phyloP scores from a whole-genome alignment of 2,797 vertebrate species.

The Lerista edwardsae region DNA sequence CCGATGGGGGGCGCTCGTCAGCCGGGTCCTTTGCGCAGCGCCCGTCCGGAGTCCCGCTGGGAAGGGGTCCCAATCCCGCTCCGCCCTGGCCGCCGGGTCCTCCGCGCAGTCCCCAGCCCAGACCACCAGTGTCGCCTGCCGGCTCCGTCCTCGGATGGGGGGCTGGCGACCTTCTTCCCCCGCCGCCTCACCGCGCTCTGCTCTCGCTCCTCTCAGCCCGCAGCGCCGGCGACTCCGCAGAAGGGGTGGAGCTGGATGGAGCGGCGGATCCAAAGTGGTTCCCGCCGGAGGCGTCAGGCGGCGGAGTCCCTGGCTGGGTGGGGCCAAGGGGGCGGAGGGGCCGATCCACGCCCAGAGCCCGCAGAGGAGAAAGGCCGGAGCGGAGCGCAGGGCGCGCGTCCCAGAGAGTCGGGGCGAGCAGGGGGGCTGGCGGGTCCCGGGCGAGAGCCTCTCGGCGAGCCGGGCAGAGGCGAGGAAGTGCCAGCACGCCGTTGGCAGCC shows the following conservation, averaged over 20 bases:
- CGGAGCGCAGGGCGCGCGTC: not conserved
- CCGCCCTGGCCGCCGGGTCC: not conserved
- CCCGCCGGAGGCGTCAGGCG: not conserved
- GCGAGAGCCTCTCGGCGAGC: too few species aligned
- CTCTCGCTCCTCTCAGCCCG: not conserved
- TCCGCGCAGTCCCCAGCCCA: slow-evolving; percentile 26
- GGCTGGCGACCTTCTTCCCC: not conserved
- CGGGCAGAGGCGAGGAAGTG: not conserved
- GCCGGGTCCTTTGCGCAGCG: not conserved
- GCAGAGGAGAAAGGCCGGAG: slow-evolving; percentile 29
- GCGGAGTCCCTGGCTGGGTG: not conserved
- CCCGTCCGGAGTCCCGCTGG: not conserved
- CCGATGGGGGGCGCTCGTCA: not conserved
- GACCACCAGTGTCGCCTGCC: too few species aligned
- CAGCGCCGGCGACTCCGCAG: not conserved
- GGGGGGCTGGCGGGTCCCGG: not conserved
- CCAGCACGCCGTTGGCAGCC: not conserved
- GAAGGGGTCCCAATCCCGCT: not conserved
- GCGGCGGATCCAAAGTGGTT: not conserved
- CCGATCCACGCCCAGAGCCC: slow-evolving; percentile 11
- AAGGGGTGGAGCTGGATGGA: not conserved
- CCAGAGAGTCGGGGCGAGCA: too few species aligned
- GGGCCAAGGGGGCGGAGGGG: not conserved
- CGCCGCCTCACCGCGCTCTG: not conserved
- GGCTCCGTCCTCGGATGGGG: not conserved